phyloP scores from a whole-genome alignment of 2,797 vertebrate genomes.

The Huso huso region DNA sequence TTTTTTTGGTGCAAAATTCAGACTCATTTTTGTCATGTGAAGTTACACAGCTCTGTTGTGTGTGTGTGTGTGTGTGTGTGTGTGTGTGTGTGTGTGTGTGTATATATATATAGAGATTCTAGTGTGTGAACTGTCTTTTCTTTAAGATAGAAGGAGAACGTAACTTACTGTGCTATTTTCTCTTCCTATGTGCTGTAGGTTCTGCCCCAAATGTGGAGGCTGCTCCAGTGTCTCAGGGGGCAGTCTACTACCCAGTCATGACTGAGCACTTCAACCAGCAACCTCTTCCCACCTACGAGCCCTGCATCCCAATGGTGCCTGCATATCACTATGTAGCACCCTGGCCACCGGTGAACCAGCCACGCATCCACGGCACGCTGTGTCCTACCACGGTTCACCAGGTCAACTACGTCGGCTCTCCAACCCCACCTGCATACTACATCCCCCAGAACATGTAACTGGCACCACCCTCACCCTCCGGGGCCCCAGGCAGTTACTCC shows the following conservation, averaged over 20 bases:
- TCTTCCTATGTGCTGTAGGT: constrained; percentile 35
- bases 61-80: no score
- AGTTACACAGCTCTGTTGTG: no score
- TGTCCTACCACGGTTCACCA: constrained; percentile 57
- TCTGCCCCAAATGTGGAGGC: constrained; percentile 45
- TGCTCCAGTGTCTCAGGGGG: constrained; percentile 42
- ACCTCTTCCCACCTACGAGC: constrained; percentile 46
- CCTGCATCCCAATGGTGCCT: constrained; percentile 51
- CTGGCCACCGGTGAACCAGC: constrained; percentile 59
- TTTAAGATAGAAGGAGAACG: no score
- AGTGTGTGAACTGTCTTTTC: no score
- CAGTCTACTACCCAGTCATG: constrained; percentile 65
- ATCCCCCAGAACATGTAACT: constrained; percentile 42
- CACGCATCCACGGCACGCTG: constrained; percentile 47
- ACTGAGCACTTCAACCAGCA: constrained; percentile 61
- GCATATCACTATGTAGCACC: constrained; percentile 55
- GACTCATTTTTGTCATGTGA: no score
- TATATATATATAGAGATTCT: no score
- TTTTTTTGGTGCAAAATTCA: no score
- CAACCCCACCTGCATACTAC: constrained; percentile 49
- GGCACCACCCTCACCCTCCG: no score
- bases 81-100: no score
- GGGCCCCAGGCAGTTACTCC: no score
- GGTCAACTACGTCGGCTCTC: constrained; percentile 60
- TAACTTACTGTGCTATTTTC: neutral